Percentiles rank a stretch among this genome's conserved stretches.
Evolutionary conservation across 2,797 vertebrate genomes (phyloP).

Genomic region (Iguana delicatissima): DNA sequence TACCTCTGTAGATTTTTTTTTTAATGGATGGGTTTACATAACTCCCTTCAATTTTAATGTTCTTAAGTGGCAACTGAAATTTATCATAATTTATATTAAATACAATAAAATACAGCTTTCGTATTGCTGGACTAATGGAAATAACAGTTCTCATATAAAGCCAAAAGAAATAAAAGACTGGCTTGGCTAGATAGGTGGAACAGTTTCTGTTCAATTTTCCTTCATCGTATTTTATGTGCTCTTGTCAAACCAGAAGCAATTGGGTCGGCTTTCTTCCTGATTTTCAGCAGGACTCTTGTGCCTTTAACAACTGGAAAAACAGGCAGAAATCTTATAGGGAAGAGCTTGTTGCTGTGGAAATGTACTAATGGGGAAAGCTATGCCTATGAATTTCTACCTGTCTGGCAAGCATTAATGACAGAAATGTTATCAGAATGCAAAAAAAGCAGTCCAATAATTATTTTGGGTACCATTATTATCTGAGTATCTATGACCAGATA

Average conservation of each 20-base stretch:
- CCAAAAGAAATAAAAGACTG: conserved; percentile 15
- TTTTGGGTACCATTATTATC: too few species aligned
- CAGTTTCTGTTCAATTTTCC: neutral
- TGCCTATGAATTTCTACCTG: neutral
- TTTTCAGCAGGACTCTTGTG: neutral
- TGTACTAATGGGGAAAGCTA: neutral
- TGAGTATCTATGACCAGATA: too few species aligned
- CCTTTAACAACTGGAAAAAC: neutral
- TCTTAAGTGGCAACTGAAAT: too few species aligned
- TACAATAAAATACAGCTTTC: neutral
- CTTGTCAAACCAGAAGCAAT: neutral
- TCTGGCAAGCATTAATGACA: neutral
- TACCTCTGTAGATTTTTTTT: too few species aligned
- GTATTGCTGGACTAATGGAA: neutral
- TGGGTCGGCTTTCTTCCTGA: neutral
- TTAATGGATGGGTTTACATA: too few species aligned
- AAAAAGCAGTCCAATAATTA: neutral
- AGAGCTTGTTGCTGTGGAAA: neutral
- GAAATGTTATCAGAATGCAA: neutral
- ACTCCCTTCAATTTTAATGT: too few species aligned
- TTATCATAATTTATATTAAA: neutral
- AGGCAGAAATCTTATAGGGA: neutral
- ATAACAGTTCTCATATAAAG: conserved; percentile 49
- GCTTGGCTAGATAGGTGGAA: conserved; percentile 23
- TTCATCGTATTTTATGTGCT: neutral